Evolutionary conservation across 92 coral and sea anemone genomes (phyloP), one percentile per base, ranked within the genome.

Genomic region (Siderastrea radians): DNA sequence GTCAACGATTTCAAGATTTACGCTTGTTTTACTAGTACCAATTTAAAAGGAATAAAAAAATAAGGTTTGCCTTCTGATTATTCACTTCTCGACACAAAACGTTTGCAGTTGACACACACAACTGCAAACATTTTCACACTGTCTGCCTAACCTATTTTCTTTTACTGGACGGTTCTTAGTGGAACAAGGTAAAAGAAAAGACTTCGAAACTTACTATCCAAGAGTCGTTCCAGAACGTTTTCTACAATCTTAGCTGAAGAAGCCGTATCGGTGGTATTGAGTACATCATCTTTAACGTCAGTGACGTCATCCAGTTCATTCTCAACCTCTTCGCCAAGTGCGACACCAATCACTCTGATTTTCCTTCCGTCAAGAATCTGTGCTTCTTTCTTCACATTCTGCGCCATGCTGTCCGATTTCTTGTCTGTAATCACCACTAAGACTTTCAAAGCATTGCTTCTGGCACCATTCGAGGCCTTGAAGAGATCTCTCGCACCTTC

Each of bases 401-500:
- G 67, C 4, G 81, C 68, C 59, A 80, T 63, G 62, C 90, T 92
- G 50, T 59, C 69, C 9, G 97, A 89, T 44, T 66, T 87, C 82
- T 92, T 89, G 83, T 94, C 95, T 53, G 91, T 92, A 26, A 87
- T 86, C 11, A 94, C 91, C 7, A 94, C 93, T 54, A 94, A 78
- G 8, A 94, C 92, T 63, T 92, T 90, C 82, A 61, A 53, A 50
- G 94, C 87, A 77, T 87, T 66, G 8, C 48, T 59, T 49, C 94
- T 84, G 49, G 64, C 91, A 48, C 91, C 91, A 46, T 86, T 91
- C 52, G 92, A 84, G 4, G 19, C 80, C 86, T 85, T 90, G 83
- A 96, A 95, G 43, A 96, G 88, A 38, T 95, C 86, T 77, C 81
- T 92, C 16, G 92, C 91, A 54, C 93, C 93, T 38, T 89, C 84